Evolutionary conservation across 2,113 vertebrate species (phyloP).

Genomic region (Dipodomys ordii): DNA sequence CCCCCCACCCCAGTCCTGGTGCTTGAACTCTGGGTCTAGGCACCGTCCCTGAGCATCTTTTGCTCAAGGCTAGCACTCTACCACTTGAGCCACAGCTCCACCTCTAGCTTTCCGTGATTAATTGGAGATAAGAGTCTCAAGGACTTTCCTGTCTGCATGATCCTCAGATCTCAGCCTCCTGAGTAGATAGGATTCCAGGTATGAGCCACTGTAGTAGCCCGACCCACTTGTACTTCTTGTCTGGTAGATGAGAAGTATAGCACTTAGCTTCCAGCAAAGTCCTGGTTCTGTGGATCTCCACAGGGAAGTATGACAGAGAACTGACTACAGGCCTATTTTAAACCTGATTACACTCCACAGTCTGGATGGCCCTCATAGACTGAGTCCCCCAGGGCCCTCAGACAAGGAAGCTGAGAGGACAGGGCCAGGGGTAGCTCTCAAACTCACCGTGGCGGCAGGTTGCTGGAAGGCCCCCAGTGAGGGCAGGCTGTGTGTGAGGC

Average conservation of each 20-base stretch:
- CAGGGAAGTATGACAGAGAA: not conserved
- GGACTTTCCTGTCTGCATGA: no score
- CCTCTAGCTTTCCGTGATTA: no score
- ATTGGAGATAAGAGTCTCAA: no score
- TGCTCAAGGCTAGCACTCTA: no score
- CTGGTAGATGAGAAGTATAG: no score
- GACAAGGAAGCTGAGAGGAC: not conserved
- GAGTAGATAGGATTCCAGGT: no score
- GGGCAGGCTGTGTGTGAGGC: slow-evolving; percentile 86
- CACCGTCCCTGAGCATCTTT: no score
- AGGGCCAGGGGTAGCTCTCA: slow-evolving; percentile 57
- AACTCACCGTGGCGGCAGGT: slow-evolving; percentile 90
- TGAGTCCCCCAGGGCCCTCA: not conserved
- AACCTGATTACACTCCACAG: not conserved
- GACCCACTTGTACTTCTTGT: not conserved
- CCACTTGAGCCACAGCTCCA: no score
- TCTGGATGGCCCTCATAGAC: not conserved
- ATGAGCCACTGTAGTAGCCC: no score
- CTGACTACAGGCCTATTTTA: not conserved
- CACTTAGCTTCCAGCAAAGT: not conserved
- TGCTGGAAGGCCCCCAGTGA: slow-evolving; percentile 89
- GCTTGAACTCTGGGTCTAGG: no score
- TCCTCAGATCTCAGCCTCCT: no score
- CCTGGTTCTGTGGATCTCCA: not conserved
- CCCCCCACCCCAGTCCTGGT: no score